Base-by-base conservation (phyloP, 2,797 vertebrate genomes). In the Myripristis jacobus region DNA sequence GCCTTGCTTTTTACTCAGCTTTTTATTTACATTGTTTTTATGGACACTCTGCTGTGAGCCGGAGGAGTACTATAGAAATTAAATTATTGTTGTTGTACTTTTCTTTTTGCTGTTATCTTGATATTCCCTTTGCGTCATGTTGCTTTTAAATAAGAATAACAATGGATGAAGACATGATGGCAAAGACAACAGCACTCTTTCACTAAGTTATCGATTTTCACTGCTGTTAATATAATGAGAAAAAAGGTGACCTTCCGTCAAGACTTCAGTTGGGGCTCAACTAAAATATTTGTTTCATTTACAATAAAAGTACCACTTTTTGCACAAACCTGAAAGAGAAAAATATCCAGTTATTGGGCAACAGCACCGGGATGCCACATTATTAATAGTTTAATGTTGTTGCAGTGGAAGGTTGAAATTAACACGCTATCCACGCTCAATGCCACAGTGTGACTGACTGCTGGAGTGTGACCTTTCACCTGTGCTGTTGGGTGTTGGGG, bases 401-500 rank as follows among this genome's bases (percentile, higher is more conserved):
- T 44, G 5, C 15, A 18, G 29, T 31, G 29, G 5, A 6, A 31
- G 29, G 2, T 31, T 31, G 29, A 31, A 31, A 31, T n/a, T 19
- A 18, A 15, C 43, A 46, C 6, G 15, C n/a, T 46, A 6, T 6
- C 43, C 43, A 2, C 19, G n/a, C 6, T n/a, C 18, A n/a, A 6
- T 21, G 44, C 19, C n/a, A 47, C 18, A 10, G 16, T 31, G 19
- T 36, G 13, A 38, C 19, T 44, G 21, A 21, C 38, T 43, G 43
- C 4, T n/a, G 3, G 38, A 46, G 11, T 46, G 21, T 38, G 25
- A 76, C 66, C 21, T 55, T 41, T 82, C 89, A 98, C 97, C 97
- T 97, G 97, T 99, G 94, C 97, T 99, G 89, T 98, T 98, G 89
- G 98, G 97, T 85, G 98, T 99, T 65, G 97, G 96, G 75, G 97